Percentiles rank a stretch among this genome's conserved stretches.
Evolutionary conservation across 2,888 invertebrate genomes (phyloP).

Genomic region (Belgica antarctica): DNA sequence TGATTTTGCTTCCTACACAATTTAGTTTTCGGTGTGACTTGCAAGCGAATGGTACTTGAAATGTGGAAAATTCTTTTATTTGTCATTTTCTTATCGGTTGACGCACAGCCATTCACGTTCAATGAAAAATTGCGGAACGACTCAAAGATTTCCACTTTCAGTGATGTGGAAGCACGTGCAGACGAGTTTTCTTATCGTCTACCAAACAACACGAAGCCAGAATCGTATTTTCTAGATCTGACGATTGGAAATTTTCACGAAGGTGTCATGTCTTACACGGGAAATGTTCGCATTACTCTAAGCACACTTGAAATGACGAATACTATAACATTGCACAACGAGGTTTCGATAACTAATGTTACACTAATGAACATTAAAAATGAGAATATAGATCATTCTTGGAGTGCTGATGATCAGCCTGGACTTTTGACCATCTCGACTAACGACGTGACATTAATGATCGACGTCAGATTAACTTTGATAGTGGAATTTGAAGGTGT

Average conservation of each 20-base stretch:
- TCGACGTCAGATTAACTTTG: neutral
- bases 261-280: neutral
- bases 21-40: neutral
- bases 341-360: constrained; percentile 11
- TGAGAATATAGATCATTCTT: too few relatives aligned
- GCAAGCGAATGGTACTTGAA: too few relatives aligned
- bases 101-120: neutral
- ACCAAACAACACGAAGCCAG: constrained; percentile 20
- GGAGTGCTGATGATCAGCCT: neutral
- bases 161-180: neutral
- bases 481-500: constrained; percentile 3
- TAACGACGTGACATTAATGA: too few relatives aligned
- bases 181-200: neutral
- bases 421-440: constrained; percentile 21
- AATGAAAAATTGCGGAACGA: neutral
- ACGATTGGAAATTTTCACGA: neutral
- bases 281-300: neutral
- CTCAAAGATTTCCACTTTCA: neutral
- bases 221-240: neutral
- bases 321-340: constrained; percentile 26
- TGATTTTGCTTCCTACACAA: constrained; percentile 7
- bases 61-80: constrained; percentile 28
- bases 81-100: constrained; percentile 14
- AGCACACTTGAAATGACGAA: neutral
- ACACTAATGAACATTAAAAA: too few relatives aligned